Evolutionary conservation across 2,797 vertebrate species (phyloP).

Genomic region (Sebastes diaconus): DNA sequence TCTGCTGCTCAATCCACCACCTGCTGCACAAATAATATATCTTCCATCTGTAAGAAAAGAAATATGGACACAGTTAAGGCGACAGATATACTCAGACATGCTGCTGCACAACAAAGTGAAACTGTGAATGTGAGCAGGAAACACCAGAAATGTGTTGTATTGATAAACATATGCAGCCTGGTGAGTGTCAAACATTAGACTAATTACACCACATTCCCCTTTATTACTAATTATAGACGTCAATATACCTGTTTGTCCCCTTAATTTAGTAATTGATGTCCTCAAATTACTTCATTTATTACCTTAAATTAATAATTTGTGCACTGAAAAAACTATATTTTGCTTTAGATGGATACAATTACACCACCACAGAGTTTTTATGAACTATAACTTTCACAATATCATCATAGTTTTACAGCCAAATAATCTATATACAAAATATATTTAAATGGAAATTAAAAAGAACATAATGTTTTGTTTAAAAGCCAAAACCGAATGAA

Average conservation of each 20-base stretch:
- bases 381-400: background rate
- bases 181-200: too few relatives aligned
- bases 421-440: background rate
- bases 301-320: background rate
- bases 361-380: too few relatives aligned
- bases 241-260: background rate
- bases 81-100: background rate
- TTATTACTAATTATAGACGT: background rate
- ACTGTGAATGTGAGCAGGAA: background rate
- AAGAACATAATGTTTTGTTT: too few relatives aligned
- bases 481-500: too few relatives aligned
- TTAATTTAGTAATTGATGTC: background rate
- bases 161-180: background rate
- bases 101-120: background rate
- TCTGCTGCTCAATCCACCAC: background rate
- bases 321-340: background rate
- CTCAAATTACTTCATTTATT: background rate
- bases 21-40: background rate
- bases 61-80: background rate
- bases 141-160: background rate
- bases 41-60: constrained; percentile 4
- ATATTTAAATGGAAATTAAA: too few relatives aligned
- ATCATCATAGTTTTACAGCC: background rate
- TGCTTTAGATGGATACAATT: background rate
- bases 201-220: too few relatives aligned